Evolutionary conservation across 2,797 vertebrate genomes (phyloP).

Genomic region (Kryptolebias ocellatus): DNA sequence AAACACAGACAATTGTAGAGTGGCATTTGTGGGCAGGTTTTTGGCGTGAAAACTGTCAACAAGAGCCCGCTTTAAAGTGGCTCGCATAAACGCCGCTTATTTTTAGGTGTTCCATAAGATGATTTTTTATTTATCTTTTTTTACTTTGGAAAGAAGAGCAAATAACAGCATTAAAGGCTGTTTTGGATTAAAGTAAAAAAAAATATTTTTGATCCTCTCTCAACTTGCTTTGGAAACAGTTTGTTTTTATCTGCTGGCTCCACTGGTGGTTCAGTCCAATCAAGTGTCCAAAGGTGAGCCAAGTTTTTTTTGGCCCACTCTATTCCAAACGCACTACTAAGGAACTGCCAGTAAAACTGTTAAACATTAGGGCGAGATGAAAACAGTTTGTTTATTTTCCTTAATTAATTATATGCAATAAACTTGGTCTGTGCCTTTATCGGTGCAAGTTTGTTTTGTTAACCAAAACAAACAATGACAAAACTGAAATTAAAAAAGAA

Average conservation of each 20-base stretch:
- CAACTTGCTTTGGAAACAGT: background rate
- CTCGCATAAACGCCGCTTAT: too few species aligned
- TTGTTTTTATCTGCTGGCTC: slow-evolving; percentile 7
- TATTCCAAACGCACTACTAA: background rate
- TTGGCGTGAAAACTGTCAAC: too few species aligned
- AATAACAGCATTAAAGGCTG: background rate
- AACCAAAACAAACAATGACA: too few species aligned
- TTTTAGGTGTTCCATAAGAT: background rate
- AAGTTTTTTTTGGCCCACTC: slow-evolving; percentile 1
- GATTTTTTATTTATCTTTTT: background rate
- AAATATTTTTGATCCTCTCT: background rate
- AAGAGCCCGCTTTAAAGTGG: too few species aligned
- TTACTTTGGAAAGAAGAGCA: background rate
- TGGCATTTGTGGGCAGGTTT: too few species aligned
- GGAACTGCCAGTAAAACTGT: background rate
- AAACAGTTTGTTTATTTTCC: slow-evolving; percentile 9
- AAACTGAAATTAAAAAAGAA: too few species aligned
- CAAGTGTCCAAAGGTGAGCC: background rate
- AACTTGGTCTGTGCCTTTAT: background rate
- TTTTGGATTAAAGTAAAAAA: background rate
- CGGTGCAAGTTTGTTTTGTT: too few species aligned
- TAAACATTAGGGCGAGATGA: slow-evolving; percentile 1
- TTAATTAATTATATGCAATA: background rate
- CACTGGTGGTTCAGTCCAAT: background rate
- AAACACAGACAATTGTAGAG: too few species aligned